Evolutionary conservation across 2,888 invertebrate species (phyloP), one percentile per base, ranked within the genome.

Genomic region (Clostera curtula): DNA sequence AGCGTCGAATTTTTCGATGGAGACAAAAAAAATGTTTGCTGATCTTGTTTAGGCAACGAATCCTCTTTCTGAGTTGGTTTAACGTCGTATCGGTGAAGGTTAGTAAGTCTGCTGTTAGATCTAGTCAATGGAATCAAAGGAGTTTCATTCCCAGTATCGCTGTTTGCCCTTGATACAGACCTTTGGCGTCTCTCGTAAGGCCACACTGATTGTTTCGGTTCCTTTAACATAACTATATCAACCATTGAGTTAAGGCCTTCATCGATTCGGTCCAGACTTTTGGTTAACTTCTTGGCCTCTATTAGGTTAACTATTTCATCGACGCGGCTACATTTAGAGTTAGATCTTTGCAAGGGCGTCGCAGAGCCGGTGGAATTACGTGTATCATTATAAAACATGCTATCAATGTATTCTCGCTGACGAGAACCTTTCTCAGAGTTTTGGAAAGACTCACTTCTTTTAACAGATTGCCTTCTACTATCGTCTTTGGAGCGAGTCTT

Each of bases 261-360:
- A 55, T 93, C 92, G 19, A 93, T 90, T 31, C 93, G 85, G 43
- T 94, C 93, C 24, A 93, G 68, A 42, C 93, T 93, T 68, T 93
- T 93, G 0, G 92, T 89, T 20, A 89, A 62, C 25, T 88, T 85
- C 27, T 87, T 85, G 2, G 88, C 86, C 56, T 88, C 87, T 24
- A 88, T 75, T 13, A 88, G 73, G 22, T 76, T 87, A 0, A 83
- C 76, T 24, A 83, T 82, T 66, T 84, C 82, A 38, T 82, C 83
- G 1, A 82, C 82, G 4, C 77, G 62, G 33, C 58, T 82, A 28
- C 70, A 72, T 61, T 76, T 77, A 0, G 73, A 69, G 32, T 53
- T 72, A 1, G 72, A 69, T 37, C 60, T 60, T 40, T 71, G 72
- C 11, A 48, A 17, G 5, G 37, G 42, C 27, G 58, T 34, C 4